Percentiles rank a stretch among this genome's conserved stretches.
phyloP scores from a whole-genome alignment of 2,797 vertebrate genomes.

The Syngnathus acus region DNA sequence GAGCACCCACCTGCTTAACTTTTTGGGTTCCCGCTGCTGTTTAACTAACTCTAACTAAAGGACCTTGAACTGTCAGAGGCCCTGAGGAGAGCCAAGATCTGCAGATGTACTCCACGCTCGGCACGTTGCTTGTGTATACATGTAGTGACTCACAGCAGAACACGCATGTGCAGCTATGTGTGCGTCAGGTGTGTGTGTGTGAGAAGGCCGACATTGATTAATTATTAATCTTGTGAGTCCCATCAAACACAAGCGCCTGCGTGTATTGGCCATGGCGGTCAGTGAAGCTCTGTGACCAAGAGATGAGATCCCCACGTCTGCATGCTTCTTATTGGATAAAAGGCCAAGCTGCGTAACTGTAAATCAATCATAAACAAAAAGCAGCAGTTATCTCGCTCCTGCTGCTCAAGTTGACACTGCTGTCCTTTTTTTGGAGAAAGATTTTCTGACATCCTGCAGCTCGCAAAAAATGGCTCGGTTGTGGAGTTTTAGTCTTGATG shows the following conservation, averaged over 20 bases:
- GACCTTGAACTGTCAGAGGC: constrained; percentile 58
- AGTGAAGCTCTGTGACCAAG: neutral
- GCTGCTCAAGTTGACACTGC: neutral
- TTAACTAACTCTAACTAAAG: constrained; percentile 46
- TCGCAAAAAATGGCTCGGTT: too few species aligned
- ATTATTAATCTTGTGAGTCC: constrained; percentile 5
- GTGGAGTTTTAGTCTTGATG: too few species aligned
- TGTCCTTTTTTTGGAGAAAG: neutral
- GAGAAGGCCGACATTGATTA: constrained; percentile 8
- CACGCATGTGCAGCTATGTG: constrained; percentile 28
- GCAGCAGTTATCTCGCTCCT: constrained; percentile 27
- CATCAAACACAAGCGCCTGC: neutral
- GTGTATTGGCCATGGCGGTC: neutral
- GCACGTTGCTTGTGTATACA: constrained; percentile 5
- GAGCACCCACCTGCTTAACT: constrained; percentile 15
- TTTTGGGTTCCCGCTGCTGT: constrained; percentile 44
- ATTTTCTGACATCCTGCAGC: too few species aligned
- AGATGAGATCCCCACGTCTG: neutral
- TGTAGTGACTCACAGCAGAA: constrained; percentile 11
- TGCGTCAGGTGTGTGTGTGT: constrained; percentile 1
- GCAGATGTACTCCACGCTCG: constrained; percentile 11
- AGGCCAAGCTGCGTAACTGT: constrained; percentile 36
- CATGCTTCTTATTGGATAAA: neutral
- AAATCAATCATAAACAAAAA: constrained; percentile 66
- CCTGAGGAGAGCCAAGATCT: constrained; percentile 14